Base-by-base conservation (phyloP, 1,140 invertebrate species). In the Camponotus vicinus region DNA sequence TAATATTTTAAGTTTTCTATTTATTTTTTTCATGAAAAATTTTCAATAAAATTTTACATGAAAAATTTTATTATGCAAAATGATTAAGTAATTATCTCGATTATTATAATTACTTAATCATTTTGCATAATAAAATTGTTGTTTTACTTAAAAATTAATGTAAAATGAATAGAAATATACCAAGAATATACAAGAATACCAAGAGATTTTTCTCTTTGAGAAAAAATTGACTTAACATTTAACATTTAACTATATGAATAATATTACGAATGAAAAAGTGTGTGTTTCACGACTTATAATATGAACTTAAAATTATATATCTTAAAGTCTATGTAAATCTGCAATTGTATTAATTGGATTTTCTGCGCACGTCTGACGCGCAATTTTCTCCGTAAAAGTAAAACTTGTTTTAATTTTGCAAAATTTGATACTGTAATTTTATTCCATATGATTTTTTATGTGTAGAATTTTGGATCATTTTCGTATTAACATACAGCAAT, bases 341-440 rank as follows among this genome's bases (percentile, higher is more conserved):
- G 34, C 34, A 32, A 66, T 15, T 40, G 37, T 66, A 27, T 66
- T 27, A n/a, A 66, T 40, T 15, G 18, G 63, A 64, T 64, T 37
- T 64, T 64, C 63, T 64, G 34, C 32, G 32, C 63, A 64, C 37
- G 37, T 37, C 63, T 64, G 9, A 15, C 7, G 27, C 34, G 34
- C 63, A 37, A 15, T 64, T 64, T 37, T 37, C 32, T 15, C 32
- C 4, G 13, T 63, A 32, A 63, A 63, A 63, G 34, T 63, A 42
- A n/a, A 18, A 37, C 13, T 4, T 59, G 2, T 63, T 42, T 9
- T 34, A 77, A 77, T 77, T 77, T 77, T 63, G 21, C 21, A 42
- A 63, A 63, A 45, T n/a, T 15, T n/a, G n/a, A 55, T 6, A 11
- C 5, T 69, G 3, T 9, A 55, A 71, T 15, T 73, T 37, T 21